Base-by-base conservation (phyloP, 1,140 invertebrate species). In the Diprion similis region DNA sequence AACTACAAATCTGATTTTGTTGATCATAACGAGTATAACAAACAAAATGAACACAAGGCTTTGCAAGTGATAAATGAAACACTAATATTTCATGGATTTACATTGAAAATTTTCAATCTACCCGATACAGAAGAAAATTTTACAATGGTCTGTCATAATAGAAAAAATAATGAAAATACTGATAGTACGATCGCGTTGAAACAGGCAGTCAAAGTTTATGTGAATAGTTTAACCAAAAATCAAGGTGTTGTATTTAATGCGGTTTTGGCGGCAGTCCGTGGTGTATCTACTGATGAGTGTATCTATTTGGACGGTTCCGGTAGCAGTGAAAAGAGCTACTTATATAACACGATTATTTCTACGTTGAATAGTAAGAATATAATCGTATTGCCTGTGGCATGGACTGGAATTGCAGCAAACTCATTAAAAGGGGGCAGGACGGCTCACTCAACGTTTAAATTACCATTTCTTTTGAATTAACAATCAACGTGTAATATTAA, bases 371-470 rank as follows among this genome's bases (percentile, higher is more conserved):
- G 47, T 64, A 6, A 70, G 11, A 46, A 75, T 68, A 19, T 66
- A 0, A 67, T 17, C 65, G 71, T 70, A 68, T 66, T 76, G 46
- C 18, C 70, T n/a, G 64, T 68, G 69, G 45, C 70, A 51, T 37
- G 80, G 83, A 45, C 74, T 46, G 66, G 85, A 81, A 0, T 85
- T 18, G 84, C 83, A 11, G 78, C 81, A 17, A 80, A 72, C 46
- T 76, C 85, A 59, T 71, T 84, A 65, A 66, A 70, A 46, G 70
- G 66, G 19, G 81, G 83, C 17, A 76, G 51, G 67, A 86, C 82
- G 74, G 73, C 78, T 18, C 82, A 83, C 77, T 66, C 69, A n/a
- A 66, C 73, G 17, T 85, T 84, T 68, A 75, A 77, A 72, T 76
- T 84, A 18, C 79, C 78, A 3, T 51, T 81, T 24, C 11, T 37